Conservation (phyloP, 2,888 invertebrate species). For the Nomada flava region DNA sequence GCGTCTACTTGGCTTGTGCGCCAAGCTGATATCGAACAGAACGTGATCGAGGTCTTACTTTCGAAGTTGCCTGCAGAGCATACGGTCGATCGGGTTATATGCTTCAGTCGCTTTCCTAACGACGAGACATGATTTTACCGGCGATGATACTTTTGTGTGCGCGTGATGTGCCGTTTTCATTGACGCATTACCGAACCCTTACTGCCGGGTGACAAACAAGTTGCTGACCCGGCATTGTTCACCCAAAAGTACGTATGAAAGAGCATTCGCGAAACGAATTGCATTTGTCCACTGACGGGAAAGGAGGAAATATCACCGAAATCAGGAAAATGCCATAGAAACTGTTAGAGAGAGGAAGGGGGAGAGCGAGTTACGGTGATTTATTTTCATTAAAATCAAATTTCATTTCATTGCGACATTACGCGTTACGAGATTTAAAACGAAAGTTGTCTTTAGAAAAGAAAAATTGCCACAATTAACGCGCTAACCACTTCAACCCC, state of each 20-base stretch:
- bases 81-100: constrained; percentile 48
- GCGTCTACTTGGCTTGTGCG: constrained; percentile 50
- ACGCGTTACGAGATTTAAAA: constrained; percentile 32
- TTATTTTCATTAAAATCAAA: constrained; percentile 15
- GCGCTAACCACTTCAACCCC: constrained; percentile 15
- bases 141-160: constrained; percentile 56
- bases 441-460: constrained; percentile 12
- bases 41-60: constrained; percentile 81
- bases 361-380: constrained; percentile 12
- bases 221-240: no score
- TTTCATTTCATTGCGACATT: constrained; percentile 46
- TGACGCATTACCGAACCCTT: constrained; percentile 37
- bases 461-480: constrained; percentile 10
- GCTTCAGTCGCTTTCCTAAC: constrained; percentile 70
- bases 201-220: neutral
- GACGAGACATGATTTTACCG: constrained; percentile 63
- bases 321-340: neutral
- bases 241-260: neutral
- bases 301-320: constrained; percentile 19
- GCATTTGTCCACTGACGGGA: neutral
- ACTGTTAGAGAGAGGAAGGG: neutral
- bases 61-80: constrained; percentile 68
- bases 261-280: neutral
- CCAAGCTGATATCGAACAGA: constrained; percentile 56
- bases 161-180: constrained; percentile 69